phyloP scores from a whole-genome alignment of 2,797 vertebrate species.

The Odontamblyopus lacepedii region DNA sequence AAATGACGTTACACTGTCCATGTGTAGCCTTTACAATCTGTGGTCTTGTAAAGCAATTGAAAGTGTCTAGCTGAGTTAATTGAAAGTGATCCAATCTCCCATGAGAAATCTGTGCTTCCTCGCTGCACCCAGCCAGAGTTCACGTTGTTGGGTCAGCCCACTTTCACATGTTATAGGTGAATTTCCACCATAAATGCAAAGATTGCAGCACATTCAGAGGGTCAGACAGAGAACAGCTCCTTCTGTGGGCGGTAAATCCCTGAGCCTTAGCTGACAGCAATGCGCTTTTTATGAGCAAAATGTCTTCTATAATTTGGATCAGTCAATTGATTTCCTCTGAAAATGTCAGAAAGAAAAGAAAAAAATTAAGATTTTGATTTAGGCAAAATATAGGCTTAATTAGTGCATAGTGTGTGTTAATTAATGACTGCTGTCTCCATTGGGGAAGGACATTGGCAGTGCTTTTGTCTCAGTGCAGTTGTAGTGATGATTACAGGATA shows the following conservation, averaged over 20 bases:
- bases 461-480: conserved; percentile 53
- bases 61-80: conserved; percentile 19
- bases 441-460: conserved; percentile 8
- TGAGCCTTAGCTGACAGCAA: background rate
- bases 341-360: conserved; percentile 13
- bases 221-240: conserved; percentile 15
- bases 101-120: conserved; percentile 30
- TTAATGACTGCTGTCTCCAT: no score
- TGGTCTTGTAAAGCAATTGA: conserved; percentile 12
- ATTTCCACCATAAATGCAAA: conserved; percentile 35
- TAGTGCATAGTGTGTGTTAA: conserved; percentile 31
- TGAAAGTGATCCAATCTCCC: conserved; percentile 36
- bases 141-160: conserved; percentile 24
- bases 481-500: conserved; percentile 62
- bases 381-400: conserved; percentile 5
- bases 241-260: conserved; percentile 2
- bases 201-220: conserved; percentile 23
- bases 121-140: conserved; percentile 19
- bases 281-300: conserved; percentile 1
- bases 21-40: background rate
- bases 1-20: background rate
- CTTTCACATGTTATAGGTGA: conserved; percentile 20
- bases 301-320: conserved; percentile 1
- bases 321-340: conserved; percentile 14
- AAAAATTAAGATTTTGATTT: conserved; percentile 10